Evolutionary conservation across 92 coral and sea anemone genomes (phyloP), one percentile per base, ranked within the genome.

Genomic region (Blastomussa wellsi): DNA sequence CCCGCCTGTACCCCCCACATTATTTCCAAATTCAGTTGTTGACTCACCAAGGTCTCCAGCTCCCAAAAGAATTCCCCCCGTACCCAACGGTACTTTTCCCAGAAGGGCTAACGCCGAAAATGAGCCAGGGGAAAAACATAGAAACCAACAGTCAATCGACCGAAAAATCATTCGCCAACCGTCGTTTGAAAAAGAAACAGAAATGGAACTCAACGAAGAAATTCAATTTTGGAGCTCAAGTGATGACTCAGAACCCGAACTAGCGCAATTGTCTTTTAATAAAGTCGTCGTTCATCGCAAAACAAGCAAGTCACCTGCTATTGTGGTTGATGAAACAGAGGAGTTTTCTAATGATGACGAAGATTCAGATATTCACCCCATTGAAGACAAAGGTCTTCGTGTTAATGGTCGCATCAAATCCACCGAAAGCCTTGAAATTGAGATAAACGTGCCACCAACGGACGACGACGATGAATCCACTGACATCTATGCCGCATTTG

Each of bases 221-320:
- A 59, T 83, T 1, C 52, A 31, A 8, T 26, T 28, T 44, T 83
- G 73, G 87, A 74, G 80, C 32, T 74, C 87, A 65, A 83, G 87
- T 83, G 87, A 83, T 20, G 87, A 83, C 17, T 83, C 87, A 24
- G 87, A 74, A 5, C 74, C 80, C n/a, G 80, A 73, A 49, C 28
- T 72, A 29, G 70, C 37, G 26, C 36, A 82, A 24, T n/a, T 60
- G 32, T 82, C 79, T 28, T 26, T 74, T 26, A 59, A 51, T 42
- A 8, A 20, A 68, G 65, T 72, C 26, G 47, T 69, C 67, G 31
- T 49, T 68, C 78, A 47, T 49, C 68, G 22, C 35, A 35, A 68
- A 47, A 44, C 76, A 16, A 8, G 64, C 38, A 51, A n/a, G 5
- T 55, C 78, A 0, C 87, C 87, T 42, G 72, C 87, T 32, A 83